Conservation (phyloP, 1,140 invertebrate genomes). For the Nomia melanderi region DNA sequence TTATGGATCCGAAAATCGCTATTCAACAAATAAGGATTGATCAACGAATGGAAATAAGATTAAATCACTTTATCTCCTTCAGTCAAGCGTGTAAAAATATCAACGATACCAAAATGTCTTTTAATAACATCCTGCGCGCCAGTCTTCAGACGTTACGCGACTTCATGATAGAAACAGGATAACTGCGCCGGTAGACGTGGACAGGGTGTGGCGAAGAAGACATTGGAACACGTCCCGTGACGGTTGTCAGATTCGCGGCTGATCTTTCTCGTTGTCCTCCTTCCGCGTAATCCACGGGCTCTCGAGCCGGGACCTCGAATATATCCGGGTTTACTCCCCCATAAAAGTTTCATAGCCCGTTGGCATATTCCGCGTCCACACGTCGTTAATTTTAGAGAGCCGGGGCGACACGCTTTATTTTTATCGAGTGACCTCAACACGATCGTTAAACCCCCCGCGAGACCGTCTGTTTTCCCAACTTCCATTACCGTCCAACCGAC, state of each 20-base stretch:
- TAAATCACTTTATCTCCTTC: too few relatives aligned
- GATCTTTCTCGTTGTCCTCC: background rate
- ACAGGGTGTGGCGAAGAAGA: background rate
- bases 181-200: background rate
- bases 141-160: background rate
- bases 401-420: constrained; percentile 63
- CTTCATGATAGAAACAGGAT: background rate
- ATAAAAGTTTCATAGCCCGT: constrained; percentile 68
- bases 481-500: constrained; percentile 23
- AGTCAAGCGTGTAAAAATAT: too few relatives aligned
- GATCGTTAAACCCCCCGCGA: constrained; percentile 58
- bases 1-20: too few relatives aligned
- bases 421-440: constrained; percentile 68
- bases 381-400: constrained; percentile 68
- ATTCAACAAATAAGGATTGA: too few relatives aligned
- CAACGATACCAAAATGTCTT: background rate
- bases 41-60: too few relatives aligned
- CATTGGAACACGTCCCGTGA: constrained; percentile 26
- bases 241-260: constrained; percentile 49
- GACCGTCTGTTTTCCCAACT: constrained; percentile 55
- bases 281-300: background rate
- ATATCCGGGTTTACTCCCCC: constrained; percentile 63
- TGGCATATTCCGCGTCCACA: constrained; percentile 65
- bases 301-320: constrained; percentile 43
- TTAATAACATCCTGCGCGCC: background rate